Conservation (phyloP, 1,140 invertebrate genomes). For the Hestina assimilis region DNA sequence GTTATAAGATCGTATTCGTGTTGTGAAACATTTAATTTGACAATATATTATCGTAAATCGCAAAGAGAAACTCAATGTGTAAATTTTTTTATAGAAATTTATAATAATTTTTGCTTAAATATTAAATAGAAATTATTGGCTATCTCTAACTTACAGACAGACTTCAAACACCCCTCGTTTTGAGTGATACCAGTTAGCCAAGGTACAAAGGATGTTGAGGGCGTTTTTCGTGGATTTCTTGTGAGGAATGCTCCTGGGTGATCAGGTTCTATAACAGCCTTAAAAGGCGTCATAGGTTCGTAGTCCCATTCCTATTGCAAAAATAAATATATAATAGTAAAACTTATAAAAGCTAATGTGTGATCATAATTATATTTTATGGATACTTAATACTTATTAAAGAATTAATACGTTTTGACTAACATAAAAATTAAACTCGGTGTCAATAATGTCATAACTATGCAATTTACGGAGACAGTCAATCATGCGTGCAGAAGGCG, state of each 20-base stretch:
- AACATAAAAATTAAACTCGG: constrained; percentile 82
- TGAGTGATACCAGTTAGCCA: constrained; percentile 84
- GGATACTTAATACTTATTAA: not conserved
- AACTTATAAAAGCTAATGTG: no score
- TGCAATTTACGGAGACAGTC: constrained; percentile 80
- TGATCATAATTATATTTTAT: not conserved
- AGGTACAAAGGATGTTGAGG: constrained; percentile 79
- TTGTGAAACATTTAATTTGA: no score
- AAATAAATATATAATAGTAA: not conserved
- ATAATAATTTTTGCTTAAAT: no score
- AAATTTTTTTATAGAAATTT: no score
- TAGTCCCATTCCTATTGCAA: constrained; percentile 81
- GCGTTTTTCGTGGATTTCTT: constrained; percentile 78
- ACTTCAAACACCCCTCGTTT: constrained; percentile 83
- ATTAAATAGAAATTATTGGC: no score
- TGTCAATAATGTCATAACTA: constrained; percentile 80
- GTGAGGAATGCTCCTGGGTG: constrained; percentile 83
- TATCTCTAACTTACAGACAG: constrained; percentile 80
- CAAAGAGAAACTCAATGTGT: no score
- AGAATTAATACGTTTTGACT: constrained; percentile 32
- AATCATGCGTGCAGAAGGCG: constrained; percentile 74
- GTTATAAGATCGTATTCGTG: no score
- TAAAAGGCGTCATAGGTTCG: constrained; percentile 86
- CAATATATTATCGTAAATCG: no score
- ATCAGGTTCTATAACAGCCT: constrained; percentile 83